These are phyloP conservation scores for Perithous albicinctus DNA, from an alignment of 2,888 invertebrate species.

Conservation along the genomic window DNA sequence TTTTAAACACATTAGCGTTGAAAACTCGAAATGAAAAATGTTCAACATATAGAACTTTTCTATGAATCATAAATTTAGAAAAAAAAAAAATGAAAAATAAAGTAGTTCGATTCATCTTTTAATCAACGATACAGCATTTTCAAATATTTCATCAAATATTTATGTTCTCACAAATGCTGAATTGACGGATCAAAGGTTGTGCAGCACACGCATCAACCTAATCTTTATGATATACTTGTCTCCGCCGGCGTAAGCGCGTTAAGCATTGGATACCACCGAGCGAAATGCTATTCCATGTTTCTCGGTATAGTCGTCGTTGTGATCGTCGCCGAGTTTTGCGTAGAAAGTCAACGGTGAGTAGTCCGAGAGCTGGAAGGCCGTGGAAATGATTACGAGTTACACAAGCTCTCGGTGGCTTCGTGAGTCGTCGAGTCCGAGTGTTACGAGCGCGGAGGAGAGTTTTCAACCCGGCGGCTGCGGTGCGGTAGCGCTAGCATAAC, in stretches of 20 bases:
- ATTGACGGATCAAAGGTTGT: slow-evolving; percentile 10
- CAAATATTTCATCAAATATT: slow-evolving; percentile 1
- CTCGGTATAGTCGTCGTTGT: background rate
- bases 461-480: slow-evolving; percentile 12
- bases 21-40: too few species aligned
- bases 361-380: slow-evolving; percentile 73
- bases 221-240: background rate
- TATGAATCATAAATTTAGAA: too few species aligned
- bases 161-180: background rate
- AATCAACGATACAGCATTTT: background rate
- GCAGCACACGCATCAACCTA: background rate
- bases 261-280: background rate
- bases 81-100: background rate
- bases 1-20: too few species aligned
- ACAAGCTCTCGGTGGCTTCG: slow-evolving; percentile 62
- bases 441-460: slow-evolving; percentile 81
- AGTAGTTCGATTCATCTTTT: background rate
- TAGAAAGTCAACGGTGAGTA: slow-evolving; percentile 65
- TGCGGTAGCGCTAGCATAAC: background rate
- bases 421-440: slow-evolving; percentile 82
- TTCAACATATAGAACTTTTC: too few species aligned
- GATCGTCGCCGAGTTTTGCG: slow-evolving; percentile 55
- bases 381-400: slow-evolving; percentile 76
- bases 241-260: background rate
- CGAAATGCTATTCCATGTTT: slow-evolving; percentile 24